Conservation (phyloP, 2,888 invertebrate species). For the Cyclophora albipunctata region DNA sequence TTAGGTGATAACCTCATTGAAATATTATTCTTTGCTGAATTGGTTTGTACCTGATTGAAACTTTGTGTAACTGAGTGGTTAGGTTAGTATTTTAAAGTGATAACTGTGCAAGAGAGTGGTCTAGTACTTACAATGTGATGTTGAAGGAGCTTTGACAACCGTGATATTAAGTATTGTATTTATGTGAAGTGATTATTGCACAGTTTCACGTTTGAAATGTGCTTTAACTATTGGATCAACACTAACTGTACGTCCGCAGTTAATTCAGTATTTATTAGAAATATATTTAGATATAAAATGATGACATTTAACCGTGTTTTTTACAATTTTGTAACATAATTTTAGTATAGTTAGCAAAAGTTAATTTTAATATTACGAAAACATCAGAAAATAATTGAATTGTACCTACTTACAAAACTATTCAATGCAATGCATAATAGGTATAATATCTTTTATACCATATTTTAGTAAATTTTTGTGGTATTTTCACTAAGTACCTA, state of each 20-base stretch:
- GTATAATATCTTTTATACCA: constrained; percentile 16
- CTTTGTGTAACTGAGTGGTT: constrained; percentile 23
- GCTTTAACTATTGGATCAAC: constrained; percentile 44
- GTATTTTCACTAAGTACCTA: constrained; percentile 32
- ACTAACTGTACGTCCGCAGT: constrained; percentile 46
- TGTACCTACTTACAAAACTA: constrained; percentile 26
- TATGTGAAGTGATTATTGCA: constrained; percentile 52
- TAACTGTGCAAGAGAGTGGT: constrained; percentile 60
- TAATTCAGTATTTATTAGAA: constrained; percentile 65
- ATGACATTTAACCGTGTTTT: constrained; percentile 54
- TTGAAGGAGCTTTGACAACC: constrained; percentile 56
- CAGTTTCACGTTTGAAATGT: constrained; percentile 59
- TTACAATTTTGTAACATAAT: constrained; percentile 64
- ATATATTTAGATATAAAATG: constrained; percentile 58
- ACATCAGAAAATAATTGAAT: constrained; percentile 40
- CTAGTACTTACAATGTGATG: constrained; percentile 39
- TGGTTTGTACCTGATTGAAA: constrained; percentile 29
- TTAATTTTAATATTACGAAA: constrained; percentile 38
- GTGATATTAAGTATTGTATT: constrained; percentile 57
- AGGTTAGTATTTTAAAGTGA: constrained; percentile 46
- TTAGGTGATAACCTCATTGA: constrained; percentile 17
- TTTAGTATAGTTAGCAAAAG: constrained; percentile 64
- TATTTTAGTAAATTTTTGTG: constrained; percentile 30
- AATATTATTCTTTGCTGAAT: constrained; percentile 19
- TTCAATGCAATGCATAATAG: constrained; percentile 39